Conservation (phyloP, 2,113 vertebrate species). For the Tapirus terrestris region DNA sequence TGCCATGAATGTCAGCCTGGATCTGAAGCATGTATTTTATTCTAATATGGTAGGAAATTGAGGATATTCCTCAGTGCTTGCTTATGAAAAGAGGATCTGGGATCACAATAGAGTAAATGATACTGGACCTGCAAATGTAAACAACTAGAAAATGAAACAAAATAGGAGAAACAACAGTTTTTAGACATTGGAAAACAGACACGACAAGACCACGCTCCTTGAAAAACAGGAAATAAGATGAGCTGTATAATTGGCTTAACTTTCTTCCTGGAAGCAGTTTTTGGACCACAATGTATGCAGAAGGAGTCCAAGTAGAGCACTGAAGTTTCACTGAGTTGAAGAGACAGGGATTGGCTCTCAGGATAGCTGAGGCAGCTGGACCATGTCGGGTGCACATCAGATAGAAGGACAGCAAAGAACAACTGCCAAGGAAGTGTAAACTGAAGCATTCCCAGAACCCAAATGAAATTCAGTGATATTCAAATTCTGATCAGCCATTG, state of each 20-base stretch:
- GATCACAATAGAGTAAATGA: background rate
- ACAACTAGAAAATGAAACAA: background rate
- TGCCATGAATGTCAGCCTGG: background rate
- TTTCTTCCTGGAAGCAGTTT: background rate
- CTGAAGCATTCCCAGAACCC: background rate
- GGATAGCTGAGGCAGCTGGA: background rate
- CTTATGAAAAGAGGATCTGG: background rate
- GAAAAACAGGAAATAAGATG: background rate
- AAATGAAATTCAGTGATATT: background rate
- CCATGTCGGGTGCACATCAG: background rate
- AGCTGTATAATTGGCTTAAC: background rate
- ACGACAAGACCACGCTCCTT: background rate
- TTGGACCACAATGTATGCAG: background rate
- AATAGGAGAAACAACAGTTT: background rate
- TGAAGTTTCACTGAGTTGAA: background rate
- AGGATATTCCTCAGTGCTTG: background rate
- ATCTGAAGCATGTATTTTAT: background rate
- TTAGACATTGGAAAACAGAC: background rate
- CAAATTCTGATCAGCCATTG: background rate
- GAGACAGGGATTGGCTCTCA: background rate
- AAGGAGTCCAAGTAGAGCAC: background rate
- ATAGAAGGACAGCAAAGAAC: background rate
- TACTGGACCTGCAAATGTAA: background rate
- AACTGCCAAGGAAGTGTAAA: background rate
- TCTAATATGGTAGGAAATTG: background rate